phyloP scores from a whole-genome alignment of 2,797 vertebrate species.

The Muscicapa comitata region DNA sequence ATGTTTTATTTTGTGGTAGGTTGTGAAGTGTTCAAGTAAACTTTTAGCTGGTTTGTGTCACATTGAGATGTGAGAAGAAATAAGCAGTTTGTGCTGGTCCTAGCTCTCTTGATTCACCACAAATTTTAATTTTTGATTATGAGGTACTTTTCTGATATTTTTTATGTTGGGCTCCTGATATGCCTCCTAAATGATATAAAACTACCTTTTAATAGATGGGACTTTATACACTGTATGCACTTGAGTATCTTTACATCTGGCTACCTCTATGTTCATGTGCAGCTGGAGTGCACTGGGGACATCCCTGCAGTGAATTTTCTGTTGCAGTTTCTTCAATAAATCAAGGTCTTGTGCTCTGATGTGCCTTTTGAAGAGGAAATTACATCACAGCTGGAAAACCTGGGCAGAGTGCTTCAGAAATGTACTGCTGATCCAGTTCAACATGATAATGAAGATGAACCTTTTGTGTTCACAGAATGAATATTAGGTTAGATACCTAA shows the following conservation, averaged over 20 bases:
- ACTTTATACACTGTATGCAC: not conserved
- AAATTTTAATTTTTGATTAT: not conserved
- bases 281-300: not conserved
- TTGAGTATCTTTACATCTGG: not conserved
- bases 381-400: not conserved
- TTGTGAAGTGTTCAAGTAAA: not conserved
- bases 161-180: not conserved
- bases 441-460: fast-evolving
- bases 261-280: not conserved
- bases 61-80: not conserved
- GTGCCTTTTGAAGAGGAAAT: not conserved
- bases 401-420: not conserved
- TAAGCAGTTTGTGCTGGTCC: not conserved
- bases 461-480: not conserved
- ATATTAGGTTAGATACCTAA: not conserved
- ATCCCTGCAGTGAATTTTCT: not conserved
- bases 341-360: not conserved
- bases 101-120: not conserved
- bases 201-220: not conserved
- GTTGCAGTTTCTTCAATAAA: not conserved
- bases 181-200: not conserved
- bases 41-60: not conserved
- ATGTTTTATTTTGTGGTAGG: not conserved
- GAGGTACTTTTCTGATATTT: not conserved
- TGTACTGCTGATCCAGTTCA: not conserved